These are phyloP conservation scores for Cyrtonyx montezumae DNA, from an alignment of 2,113 vertebrate genomes.

Conservation along the genomic window DNA sequence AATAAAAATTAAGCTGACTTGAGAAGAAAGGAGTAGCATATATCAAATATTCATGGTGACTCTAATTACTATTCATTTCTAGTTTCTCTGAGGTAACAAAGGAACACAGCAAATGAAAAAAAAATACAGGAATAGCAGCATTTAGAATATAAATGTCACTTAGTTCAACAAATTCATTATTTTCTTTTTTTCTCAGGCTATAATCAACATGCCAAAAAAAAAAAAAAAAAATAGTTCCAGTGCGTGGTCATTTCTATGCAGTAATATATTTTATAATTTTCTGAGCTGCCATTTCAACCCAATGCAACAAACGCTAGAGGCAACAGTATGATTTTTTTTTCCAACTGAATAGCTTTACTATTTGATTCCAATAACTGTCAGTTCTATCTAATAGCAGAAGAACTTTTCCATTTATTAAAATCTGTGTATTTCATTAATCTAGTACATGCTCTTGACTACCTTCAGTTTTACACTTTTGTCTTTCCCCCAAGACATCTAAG, in stretches of 20 bases:
- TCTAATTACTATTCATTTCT: constrained; percentile 66
- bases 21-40: background rate
- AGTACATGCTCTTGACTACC: background rate
- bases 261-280: constrained; percentile 62
- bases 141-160: constrained; percentile 67
- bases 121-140: constrained; percentile 51
- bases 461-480: background rate
- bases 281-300: constrained; percentile 38
- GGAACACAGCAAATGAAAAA: constrained; percentile 50
- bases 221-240: constrained; percentile 51
- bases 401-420: constrained; percentile 32
- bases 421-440: constrained; percentile 52
- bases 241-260: constrained; percentile 63
- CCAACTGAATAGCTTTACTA: constrained; percentile 28
- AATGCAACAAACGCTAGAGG: constrained; percentile 52
- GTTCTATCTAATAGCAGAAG: constrained; percentile 15
- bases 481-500: background rate
- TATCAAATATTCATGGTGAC: constrained; percentile 41
- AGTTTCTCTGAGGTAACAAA: constrained; percentile 57
- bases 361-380: constrained; percentile 33
- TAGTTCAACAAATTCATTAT: constrained; percentile 62
- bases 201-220: constrained; percentile 4
- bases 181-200: constrained; percentile 67
- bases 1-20: background rate
- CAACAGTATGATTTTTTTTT: constrained; percentile 44